These are phyloP conservation scores for Glossophaga mutica DNA, from an alignment of 2,797 vertebrate genomes.

Conservation along the genomic window DNA sequence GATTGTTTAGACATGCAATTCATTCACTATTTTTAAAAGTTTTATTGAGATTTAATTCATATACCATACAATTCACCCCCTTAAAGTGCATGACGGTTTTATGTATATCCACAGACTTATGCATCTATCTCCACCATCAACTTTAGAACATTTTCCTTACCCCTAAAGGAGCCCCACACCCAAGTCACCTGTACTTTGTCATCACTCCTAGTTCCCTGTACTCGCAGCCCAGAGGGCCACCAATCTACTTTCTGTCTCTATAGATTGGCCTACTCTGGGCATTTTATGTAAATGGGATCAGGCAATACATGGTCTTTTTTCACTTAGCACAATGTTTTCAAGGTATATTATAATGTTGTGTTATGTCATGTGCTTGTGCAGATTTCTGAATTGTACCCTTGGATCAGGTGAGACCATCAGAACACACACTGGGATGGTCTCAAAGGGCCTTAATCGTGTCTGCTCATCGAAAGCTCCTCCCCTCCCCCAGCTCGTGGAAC, in stretches of 20 bases:
- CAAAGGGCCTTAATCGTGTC: not conserved
- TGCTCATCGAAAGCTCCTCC: not conserved
- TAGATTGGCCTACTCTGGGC: not conserved
- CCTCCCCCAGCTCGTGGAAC: fast-evolving
- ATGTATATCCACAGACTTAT: not conserved
- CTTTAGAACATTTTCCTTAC: not conserved
- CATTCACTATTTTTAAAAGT: not conserved
- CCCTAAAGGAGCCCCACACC: not conserved
- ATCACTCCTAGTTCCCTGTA: not conserved
- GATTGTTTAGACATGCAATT: not conserved
- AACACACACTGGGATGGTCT: not conserved
- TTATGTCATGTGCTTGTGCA: not conserved
- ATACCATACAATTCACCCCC: not conserved
- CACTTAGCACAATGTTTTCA: not conserved
- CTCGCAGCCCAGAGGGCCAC: not conserved
- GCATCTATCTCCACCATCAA: not conserved
- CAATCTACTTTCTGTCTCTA: not conserved
- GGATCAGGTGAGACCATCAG: not conserved
- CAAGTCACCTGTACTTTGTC: not conserved
- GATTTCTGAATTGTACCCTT: not conserved
- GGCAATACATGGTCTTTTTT: not conserved
- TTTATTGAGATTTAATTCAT: slow-evolving; percentile 5
- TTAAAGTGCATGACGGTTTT: not conserved
- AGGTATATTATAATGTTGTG: not conserved
- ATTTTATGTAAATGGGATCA: not conserved